Base-by-base conservation (phyloP, 2,113 vertebrate species). In the Galbula dea region DNA sequence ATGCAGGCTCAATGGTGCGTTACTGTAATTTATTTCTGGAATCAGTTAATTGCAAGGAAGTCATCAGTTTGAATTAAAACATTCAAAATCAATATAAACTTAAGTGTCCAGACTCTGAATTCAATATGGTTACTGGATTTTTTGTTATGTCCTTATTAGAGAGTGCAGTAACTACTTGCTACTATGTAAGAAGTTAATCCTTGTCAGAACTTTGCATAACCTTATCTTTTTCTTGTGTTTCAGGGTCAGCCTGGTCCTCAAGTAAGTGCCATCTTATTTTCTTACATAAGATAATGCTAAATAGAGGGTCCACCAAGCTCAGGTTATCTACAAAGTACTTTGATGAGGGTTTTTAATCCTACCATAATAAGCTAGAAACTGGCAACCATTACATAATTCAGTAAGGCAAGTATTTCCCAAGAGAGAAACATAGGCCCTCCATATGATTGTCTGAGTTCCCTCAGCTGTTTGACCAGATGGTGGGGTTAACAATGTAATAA, bases 201-300 rank as follows among this genome's bases (percentile, higher is more conserved):
- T 48, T 59, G 29, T 61, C 66, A 67, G 51, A 84, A 48, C 37
- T 62, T 93, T 87, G 65, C 66, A 9, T 97, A 97, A 97, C 65
- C 49, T 10, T 81, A 41, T 93, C 34, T 63, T 73, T 96, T 86
- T 94, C 77, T 97, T 87, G 27, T 36, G 96, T 97, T 97, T 81
- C 94, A 98, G 98, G 98, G 98, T 97, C 98, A 98, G 48, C 97
- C 97, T 49, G 98, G 98, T 96, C 97, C 97, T 89, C 98, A 98
- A 97, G 98, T 98, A 98, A 98, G 98, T 97, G 79, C 62, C 15
- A 75, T 78, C 37, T 93, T 74, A 34, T 43, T 89, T 87, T 96
- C 46, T 81, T 89, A 52, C 65, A 62, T 65, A 81, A 83, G 11
- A 86, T 79, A n/a, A 58, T 46, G 46, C 26, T 57, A 82, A 26